Base-by-base conservation (phyloP, 2,113 vertebrate species). In the Semnornis frantzii region DNA sequence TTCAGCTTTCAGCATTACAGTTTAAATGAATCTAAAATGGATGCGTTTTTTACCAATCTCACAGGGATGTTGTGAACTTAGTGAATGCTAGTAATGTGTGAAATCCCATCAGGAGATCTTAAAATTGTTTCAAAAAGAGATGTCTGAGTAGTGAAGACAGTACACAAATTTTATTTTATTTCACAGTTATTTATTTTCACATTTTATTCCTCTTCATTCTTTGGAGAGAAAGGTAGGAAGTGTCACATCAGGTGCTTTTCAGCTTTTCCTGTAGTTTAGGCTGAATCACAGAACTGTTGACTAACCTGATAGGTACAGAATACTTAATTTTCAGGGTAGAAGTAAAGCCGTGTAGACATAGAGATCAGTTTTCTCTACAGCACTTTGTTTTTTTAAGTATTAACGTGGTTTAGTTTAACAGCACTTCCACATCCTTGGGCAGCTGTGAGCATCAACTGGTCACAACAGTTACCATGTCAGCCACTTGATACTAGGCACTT, bases 281-380 rank as follows among this genome's bases (percentile, higher is more conserved):
- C 66, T 92, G 94, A 89, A 33, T 93, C 89, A 92, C 72, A 85
- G 52, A 82, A 68, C 57, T 77, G 73, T 89, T 87, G 74, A 85
- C 82, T 95, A 91, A 93, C 64, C 20, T 69, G 52, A 19, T 71
- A 33, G 64, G 62, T 89, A 68, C 46, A 68, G 68, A 87, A 79
- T 74, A 81, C 39, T 7, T 70, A 46, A 84, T 88, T 95, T 90
- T 85, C 42, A 74, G 69, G 23, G 37, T 30, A 78, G 82, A 77
- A 89, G 11, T 90, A 93, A 76, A 93, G 74, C 63, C 82, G 13
- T 76, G 84, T 84, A 76, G 89, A 74, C 0, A 0, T 39, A 57
- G 71, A 87, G 46, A 66, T 63, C 27, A 2, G 2, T 90, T 89
- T 92, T 33, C 33, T 20, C 13, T 75, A 27, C 13, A n/a, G 28